phyloP scores from a whole-genome alignment of 1,140 invertebrate species.

The Drosophila navojoa region DNA sequence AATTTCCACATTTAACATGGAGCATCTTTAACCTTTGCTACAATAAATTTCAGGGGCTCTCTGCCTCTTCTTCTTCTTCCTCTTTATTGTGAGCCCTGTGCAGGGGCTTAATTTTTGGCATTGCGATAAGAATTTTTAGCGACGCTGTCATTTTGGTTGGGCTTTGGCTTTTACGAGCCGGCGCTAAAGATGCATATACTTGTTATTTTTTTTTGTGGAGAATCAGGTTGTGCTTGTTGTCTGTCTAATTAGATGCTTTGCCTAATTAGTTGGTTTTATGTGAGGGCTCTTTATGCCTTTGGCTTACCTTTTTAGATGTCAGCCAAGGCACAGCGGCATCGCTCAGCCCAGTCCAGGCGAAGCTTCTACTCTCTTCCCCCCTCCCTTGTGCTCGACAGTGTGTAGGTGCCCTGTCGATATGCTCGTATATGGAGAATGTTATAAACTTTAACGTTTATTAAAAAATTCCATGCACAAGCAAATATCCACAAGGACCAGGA shows the following conservation, averaged over 20 bases:
- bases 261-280: conserved; percentile 81
- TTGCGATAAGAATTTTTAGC: conserved; percentile 78
- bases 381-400: neutral
- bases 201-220: conserved; percentile 34
- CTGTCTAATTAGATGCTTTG: conserved; percentile 80
- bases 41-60: conserved; percentile 63
- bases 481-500: conserved; percentile 44
- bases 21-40: conserved; percentile 77
- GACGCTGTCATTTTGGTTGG: conserved; percentile 72
- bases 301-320: conserved; percentile 70
- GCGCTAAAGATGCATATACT: conserved; percentile 73
- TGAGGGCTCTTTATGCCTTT: conserved; percentile 72
- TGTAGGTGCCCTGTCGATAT: conserved; percentile 53
- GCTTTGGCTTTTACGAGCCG: conserved; percentile 77
- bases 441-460: conserved; percentile 82
- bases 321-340: conserved; percentile 8
- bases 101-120: conserved; percentile 62
- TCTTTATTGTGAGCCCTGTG: conserved; percentile 1
- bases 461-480: conserved; percentile 72
- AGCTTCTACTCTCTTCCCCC: neutral
- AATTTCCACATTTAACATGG: conserved; percentile 82
- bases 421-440: conserved; percentile 68
- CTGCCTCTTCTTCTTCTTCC: conserved; percentile 14
- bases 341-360: neutral
- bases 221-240: conserved; percentile 29